Evolutionary conservation across 2,888 invertebrate genomes (phyloP), one percentile per base, ranked within the genome.

Genomic region (Athripsodes cinereus): DNA sequence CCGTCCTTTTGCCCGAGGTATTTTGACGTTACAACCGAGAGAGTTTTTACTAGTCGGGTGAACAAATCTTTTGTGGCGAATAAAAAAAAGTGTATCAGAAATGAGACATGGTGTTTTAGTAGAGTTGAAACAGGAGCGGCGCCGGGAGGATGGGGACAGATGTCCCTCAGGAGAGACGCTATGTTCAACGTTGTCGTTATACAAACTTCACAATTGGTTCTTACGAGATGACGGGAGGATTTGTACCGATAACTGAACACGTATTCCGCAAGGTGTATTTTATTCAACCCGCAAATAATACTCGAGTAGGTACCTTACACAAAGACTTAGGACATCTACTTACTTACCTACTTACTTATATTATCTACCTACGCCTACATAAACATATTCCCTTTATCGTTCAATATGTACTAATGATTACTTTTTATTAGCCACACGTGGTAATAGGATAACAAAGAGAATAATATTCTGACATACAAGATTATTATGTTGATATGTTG

Each of bases 61-160:
- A 77, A 76, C 77, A 77, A 77, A 78, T 76, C 76, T 77, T 72
- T 74, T 71, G 74, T 72, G 74, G 76, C 74, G 40, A 40, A 16
- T 40, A 40, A 40, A 40, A 40, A 76, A 78, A 78, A 78, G 58
- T 78, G 77, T 73, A 72, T 71, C 73, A 71, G 70, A 71, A 69
- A 70, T 69, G 71, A 69, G 74, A 77, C 77, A 76, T 76, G 75
- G 73, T 75, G 75, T 77, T 75, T 72, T 48, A 47, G 57, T 56
- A 57, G 53, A 22, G 47, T 3, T 26, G 26, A 22, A 47, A 22
- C 48, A 40, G 57, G 53, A 13, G 52, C 56, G 26, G 18, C 46
- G 21, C 48, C 18, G 44, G 44, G 48, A 48, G 48, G 48, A 48
- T 44, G 22, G 46, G 46, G 46, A 46, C 53, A 44, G 53, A 46